Percentiles rank a stretch among this genome's conserved stretches.
Conservation (phyloP, 2,888 invertebrate genomes). For the Lasioglossum malachurum region DNA sequence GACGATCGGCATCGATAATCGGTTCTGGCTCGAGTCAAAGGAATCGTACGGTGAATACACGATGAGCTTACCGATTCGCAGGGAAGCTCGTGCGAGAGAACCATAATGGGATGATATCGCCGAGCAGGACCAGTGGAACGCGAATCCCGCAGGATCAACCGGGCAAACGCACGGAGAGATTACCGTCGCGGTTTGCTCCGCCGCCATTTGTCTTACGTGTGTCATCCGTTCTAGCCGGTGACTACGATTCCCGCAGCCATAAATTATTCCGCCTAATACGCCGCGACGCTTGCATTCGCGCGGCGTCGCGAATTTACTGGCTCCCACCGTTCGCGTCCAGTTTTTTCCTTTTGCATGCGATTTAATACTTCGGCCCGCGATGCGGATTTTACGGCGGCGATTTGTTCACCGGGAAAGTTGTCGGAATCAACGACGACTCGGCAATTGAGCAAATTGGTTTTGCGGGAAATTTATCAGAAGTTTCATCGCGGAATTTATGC, state of each 20-base stretch:
- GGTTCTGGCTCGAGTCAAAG: conserved; percentile 31
- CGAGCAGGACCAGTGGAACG: conserved; percentile 19
- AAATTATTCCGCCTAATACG: conserved; percentile 46
- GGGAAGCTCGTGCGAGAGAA: background rate
- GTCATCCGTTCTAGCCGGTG: conserved; percentile 37
- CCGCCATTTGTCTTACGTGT: conserved; percentile 46
- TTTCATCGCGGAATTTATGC: background rate
- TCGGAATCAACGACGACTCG: background rate
- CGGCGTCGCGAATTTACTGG: conserved; percentile 23
- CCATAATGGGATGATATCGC: conserved; percentile 44
- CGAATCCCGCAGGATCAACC: conserved; percentile 22
- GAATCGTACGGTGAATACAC: conserved; percentile 39
- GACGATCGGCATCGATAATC: conserved; percentile 25
- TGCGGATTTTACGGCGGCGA: background rate
- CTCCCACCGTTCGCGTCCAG: background rate
- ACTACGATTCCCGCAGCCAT: conserved; percentile 42
- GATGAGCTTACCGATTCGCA: conserved; percentile 27
- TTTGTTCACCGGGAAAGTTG: background rate
- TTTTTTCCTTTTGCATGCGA: background rate
- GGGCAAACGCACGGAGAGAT: conserved; percentile 41
- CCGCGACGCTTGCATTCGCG: conserved; percentile 21
- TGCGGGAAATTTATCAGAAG: background rate
- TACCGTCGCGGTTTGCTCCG: conserved; percentile 34
- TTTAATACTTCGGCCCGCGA: background rate
- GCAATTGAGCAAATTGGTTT: background rate